These are phyloP conservation scores for Pammene aurita DNA, from an alignment of 2,888 invertebrate genomes.

Conservation along the genomic window DNA sequence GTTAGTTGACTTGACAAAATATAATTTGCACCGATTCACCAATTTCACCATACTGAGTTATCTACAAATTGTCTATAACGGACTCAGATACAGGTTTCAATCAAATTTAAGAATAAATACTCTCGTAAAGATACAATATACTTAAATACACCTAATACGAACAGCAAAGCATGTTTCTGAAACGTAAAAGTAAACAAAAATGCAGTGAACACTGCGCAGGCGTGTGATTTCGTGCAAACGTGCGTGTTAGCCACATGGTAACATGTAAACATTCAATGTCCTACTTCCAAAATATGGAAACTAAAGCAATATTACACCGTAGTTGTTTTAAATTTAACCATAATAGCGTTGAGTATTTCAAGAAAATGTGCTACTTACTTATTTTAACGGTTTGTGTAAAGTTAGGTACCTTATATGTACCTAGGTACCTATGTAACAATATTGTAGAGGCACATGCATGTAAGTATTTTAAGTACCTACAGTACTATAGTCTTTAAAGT, in stretches of 20 bases:
- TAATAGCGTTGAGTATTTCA: not conserved
- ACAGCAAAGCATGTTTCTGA: not conserved
- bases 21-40: too few species aligned
- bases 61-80: too few species aligned
- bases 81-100: too few species aligned
- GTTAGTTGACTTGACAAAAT: too few species aligned
- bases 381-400: not conserved
- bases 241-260: slow-evolving; percentile 29
- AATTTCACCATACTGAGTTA: too few species aligned
- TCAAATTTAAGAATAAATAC: slow-evolving; percentile 4
- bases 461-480: too few species aligned
- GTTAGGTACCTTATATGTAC: not conserved
- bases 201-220: slow-evolving; percentile 25
- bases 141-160: not conserved
- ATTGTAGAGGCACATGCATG: too few species aligned
- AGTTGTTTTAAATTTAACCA: slow-evolving; percentile 8
- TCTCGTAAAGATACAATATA: slow-evolving; percentile 11
- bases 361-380: not conserved
- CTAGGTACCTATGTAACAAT: too few species aligned
- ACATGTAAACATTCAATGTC: slow-evolving; percentile 34
- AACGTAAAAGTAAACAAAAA: slow-evolving; percentile 19
- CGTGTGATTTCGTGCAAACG: slow-evolving; percentile 26
- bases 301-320: slow-evolving; percentile 3
- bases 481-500: too few species aligned
- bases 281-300: slow-evolving; percentile 21